Base-by-base conservation (phyloP, 2,113 vertebrate genomes). In the Myrmecophaga tridactyla region DNA sequence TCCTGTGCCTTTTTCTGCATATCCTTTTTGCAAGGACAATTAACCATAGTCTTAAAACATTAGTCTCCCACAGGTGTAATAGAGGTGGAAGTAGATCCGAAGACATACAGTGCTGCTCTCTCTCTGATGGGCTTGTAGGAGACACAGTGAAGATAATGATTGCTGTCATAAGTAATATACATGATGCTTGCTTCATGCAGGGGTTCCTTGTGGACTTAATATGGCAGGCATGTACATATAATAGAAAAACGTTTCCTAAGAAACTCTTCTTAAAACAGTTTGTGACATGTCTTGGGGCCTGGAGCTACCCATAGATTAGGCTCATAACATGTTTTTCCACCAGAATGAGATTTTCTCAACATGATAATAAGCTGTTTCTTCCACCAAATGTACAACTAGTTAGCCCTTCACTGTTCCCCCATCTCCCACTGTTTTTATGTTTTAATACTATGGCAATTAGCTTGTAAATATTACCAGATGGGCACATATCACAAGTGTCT, bases 21-120 rank as follows among this genome's bases (percentile, higher is more conserved):
- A 91, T 96, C 92, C 78, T 94, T 36, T 95, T 98, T 95, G 96
- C 86, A 97, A 97, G 86, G 41, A 63, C 83, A 96, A 95, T 97
- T 98, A 98, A 87, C n/a, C 51, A 3, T 60, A 89, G 27, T 96
- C 96, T 97, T 81, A 93, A 96, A 96, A 93, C 5, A 83, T 96
- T 96, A 97, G 60, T 73, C 58, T 96, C 9, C 67, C 81, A 51
- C 65, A 97, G 96, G 89, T 97, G 48, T 94, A 94, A 86, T 65
- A 1, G 3, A 15, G 41, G 27, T 81, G 36, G 34, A 92, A 73
- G 83, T 83, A 94, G 36, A 34, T 92, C 62, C 18, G 78, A 14
- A 86, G 43, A 34, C 80, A 65, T 31, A 77, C 6, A 34, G 43
- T 53, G 7, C 43, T 85, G 62, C 39, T 90, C 7, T 91, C 69